Base-by-base conservation (phyloP, 1,140 invertebrate genomes). In the Cyrtorhinus lividipennis region DNA sequence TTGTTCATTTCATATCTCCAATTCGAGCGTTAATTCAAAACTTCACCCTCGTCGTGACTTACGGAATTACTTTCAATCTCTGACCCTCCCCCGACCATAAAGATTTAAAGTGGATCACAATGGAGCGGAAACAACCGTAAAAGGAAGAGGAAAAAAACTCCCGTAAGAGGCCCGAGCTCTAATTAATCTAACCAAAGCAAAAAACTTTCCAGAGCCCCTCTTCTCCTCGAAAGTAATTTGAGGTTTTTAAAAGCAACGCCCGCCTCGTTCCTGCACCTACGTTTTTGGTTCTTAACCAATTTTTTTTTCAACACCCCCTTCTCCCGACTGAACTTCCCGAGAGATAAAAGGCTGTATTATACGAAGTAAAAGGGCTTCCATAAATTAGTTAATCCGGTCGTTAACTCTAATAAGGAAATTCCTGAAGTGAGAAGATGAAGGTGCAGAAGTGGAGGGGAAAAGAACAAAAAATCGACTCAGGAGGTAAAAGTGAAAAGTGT, bases 341-440 rank as follows among this genome's bases (percentile, higher is more conserved):
- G 30, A 38, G 18, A 53, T 10, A 53, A 53, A 53, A 53, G 20
- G 8, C 48, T 20, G 48, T 20, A 53, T 53, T 53, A 53, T 53
- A 20, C 48, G 48, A 53, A 53, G 48, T 22, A 53, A 53, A 53
- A 53, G 20, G 48, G 48, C 5, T 13, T 10, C 48, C 48, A 53
- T 53, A 53, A 53, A 53, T 53, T 53, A 53, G 48, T 53, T 53
- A 53, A 53, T 53, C 48, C 48, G 48, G 48, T 53, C 48, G 48
- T 53, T 53, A 53, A 53, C 48, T 53, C 48, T 53, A 53, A 53
- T 53, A 53, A 53, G 48, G 48, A 53, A 53, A 53, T 53, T 53
- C 48, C 48, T 13, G 48, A 53, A 53, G 48, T 53, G 48, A 22
- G 48, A 53, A 53, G 18, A 12, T 53, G 12, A 15, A 20, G 48